Conservation (phyloP, 2,888 invertebrate species). For the Pteria penguin region DNA sequence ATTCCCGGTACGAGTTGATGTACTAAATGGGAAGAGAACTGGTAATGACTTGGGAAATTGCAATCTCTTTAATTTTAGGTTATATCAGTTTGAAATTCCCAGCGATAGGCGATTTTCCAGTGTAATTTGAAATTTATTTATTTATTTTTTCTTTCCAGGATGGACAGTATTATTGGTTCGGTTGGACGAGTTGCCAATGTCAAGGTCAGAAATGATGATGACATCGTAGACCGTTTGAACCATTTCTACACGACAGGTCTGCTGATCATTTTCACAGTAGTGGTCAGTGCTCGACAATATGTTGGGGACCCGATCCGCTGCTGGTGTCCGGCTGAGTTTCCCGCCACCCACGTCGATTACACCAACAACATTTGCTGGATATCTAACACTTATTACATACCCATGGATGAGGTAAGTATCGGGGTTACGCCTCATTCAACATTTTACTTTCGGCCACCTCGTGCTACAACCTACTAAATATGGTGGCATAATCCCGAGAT, state of each 20-base stretch:
- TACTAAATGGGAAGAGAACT: no score
- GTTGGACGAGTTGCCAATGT: conserved; percentile 78
- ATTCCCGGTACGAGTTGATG: no score
- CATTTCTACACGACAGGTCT: conserved; percentile 79
- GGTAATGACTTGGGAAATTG: no score
- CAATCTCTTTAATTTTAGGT: no score
- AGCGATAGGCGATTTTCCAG: no score
- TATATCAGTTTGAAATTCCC: no score
- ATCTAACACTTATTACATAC: conserved; percentile 81
- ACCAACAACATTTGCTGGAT: conserved; percentile 83
- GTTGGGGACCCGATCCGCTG: conserved; percentile 79
- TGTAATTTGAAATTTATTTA: no score
- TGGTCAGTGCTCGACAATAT: conserved; percentile 79
- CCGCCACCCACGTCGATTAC: conserved; percentile 81
- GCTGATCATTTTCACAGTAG: conserved; percentile 78
- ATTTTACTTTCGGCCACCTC: not conserved
- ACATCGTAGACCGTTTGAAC: conserved; percentile 78
- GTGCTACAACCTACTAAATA: no score
- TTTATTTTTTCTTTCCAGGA: no score
- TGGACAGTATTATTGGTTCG: conserved; percentile 78
- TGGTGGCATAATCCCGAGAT: no score
- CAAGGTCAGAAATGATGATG: conserved; percentile 79
- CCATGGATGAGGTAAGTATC: conserved; percentile 61
- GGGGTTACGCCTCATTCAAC: not conserved
- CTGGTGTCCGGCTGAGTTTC: conserved; percentile 82